Conservation (phyloP, 1,140 invertebrate species). For the Aphidius ervi region DNA sequence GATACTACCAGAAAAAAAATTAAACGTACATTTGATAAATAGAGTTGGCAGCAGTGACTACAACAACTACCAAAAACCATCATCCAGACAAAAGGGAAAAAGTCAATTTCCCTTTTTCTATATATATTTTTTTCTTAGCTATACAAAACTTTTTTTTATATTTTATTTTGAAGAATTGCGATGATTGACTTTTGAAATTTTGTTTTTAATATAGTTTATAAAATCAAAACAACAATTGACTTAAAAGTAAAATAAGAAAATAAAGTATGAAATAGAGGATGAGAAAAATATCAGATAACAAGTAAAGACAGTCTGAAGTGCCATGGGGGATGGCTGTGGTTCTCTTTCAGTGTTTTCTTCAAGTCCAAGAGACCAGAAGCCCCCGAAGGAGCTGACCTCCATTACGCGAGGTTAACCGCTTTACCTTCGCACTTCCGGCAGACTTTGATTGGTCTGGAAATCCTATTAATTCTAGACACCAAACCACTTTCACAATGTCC, state of each 20-base stretch:
- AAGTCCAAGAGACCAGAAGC: constrained; percentile 30
- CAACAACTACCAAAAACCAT: neutral
- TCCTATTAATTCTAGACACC: constrained; percentile 43
- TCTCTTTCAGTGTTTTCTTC: constrained; percentile 28
- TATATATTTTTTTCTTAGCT: no score
- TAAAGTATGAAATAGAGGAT: constrained; percentile 11
- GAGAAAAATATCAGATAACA: no score
- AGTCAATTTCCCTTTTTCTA: no score
- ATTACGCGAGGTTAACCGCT: constrained; percentile 51
- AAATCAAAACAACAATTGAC: constrained; percentile 32
- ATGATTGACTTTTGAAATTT: neutral
- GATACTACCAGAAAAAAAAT: constrained; percentile 44
- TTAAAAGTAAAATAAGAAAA: constrained; percentile 5
- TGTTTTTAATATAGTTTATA: constrained; percentile 22
- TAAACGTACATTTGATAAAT: constrained; percentile 51
- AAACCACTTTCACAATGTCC: constrained; percentile 10
- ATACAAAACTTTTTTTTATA: no score
- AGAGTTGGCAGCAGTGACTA: constrained; percentile 42
- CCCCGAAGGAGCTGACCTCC: constrained; percentile 46
- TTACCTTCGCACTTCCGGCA: constrained; percentile 40
- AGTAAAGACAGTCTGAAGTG: constrained; percentile 9
- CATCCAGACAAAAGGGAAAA: neutral
- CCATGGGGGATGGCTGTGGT: constrained; percentile 18
- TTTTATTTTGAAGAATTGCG: neutral
- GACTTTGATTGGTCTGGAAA: constrained; percentile 49